phyloP scores from a whole-genome alignment of 2,888 invertebrate genomes.

The Didymodactylos carnosus region DNA sequence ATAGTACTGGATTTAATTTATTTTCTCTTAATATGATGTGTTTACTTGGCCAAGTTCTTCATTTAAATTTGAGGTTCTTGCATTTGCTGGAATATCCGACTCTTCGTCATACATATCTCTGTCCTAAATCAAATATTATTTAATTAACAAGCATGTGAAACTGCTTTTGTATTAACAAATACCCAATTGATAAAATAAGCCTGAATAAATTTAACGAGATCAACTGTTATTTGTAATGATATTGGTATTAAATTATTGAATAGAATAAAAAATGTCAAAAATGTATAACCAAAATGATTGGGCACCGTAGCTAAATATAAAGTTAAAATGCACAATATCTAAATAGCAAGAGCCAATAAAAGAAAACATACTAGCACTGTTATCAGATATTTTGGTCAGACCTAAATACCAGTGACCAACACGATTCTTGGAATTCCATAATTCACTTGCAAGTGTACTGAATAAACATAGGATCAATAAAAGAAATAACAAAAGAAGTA shows the following conservation, averaged over 20 bases:
- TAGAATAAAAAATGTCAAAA: conserved; percentile 94
- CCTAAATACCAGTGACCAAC: conserved; percentile 65
- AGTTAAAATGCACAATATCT: not conserved
- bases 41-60: conserved; percentile 75
- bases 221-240: conserved; percentile 91
- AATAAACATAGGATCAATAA: conserved; percentile 68
- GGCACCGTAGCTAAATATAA: not conserved
- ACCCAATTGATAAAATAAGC: conserved; percentile 42
- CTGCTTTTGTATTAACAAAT: not conserved
- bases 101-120: conserved; percentile 83
- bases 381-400: conserved; percentile 32
- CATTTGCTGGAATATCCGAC: conserved; percentile 78
- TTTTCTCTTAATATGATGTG: no score
- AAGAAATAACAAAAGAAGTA: conserved; percentile 76
- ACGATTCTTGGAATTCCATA: conserved; percentile 51
- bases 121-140: conserved; percentile 43
- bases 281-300: conserved; percentile 39
- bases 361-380: not conserved
- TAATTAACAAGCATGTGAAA: not conserved
- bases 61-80: conserved; percentile 86
- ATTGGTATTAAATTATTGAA: conserved; percentile 99
- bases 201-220: conserved; percentile 86
- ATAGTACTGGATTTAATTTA: no score
- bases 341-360: not conserved
- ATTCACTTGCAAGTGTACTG: conserved; percentile 66